phyloP scores from a whole-genome alignment of 2,888 invertebrate genomes.

The Amblyteles armatorius region DNA sequence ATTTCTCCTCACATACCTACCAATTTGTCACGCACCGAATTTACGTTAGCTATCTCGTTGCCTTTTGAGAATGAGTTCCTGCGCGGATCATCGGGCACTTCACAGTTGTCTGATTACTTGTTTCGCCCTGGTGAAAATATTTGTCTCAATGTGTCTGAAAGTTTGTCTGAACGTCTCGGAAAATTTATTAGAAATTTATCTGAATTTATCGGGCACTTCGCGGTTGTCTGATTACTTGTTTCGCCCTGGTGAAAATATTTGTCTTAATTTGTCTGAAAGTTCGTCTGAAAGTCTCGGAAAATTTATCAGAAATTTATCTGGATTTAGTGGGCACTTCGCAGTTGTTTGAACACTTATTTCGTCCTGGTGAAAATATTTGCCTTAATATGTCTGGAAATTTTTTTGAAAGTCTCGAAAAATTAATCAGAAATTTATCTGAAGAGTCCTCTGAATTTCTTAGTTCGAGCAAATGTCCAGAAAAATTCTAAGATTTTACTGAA shows the following conservation, averaged over 20 bases:
- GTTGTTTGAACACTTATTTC: slow-evolving; percentile 6
- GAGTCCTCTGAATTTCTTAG: too few species aligned
- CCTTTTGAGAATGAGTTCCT: slow-evolving; percentile 55
- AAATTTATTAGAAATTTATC: too few species aligned
- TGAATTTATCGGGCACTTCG: slow-evolving; percentile 20
- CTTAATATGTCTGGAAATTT: not conserved
- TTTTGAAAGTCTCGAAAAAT: not conserved
- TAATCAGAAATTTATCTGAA: too few species aligned
- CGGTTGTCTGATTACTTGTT: slow-evolving; percentile 18
- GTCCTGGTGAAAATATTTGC: too few species aligned
- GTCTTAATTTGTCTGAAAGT: not conserved
- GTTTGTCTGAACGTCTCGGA: not conserved
- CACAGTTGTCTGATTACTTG: slow-evolving; percentile 21
- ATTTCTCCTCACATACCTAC: slow-evolving; percentile 40
- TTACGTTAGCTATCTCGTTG: slow-evolving; percentile 17
- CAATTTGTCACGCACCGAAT: slow-evolving; percentile 46
- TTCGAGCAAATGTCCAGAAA: too few species aligned
- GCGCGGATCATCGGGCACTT: slow-evolving; percentile 47
- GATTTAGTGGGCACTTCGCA: slow-evolving; percentile 19
- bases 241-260: too few species aligned
- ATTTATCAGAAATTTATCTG: too few species aligned
- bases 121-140: too few species aligned
- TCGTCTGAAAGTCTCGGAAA: not conserved
- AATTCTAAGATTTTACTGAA: too few species aligned
- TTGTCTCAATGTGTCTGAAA: not conserved